Evolutionary conservation across 2,797 vertebrate species (phyloP).

Genomic region (Pangasius larnaudii): DNA sequence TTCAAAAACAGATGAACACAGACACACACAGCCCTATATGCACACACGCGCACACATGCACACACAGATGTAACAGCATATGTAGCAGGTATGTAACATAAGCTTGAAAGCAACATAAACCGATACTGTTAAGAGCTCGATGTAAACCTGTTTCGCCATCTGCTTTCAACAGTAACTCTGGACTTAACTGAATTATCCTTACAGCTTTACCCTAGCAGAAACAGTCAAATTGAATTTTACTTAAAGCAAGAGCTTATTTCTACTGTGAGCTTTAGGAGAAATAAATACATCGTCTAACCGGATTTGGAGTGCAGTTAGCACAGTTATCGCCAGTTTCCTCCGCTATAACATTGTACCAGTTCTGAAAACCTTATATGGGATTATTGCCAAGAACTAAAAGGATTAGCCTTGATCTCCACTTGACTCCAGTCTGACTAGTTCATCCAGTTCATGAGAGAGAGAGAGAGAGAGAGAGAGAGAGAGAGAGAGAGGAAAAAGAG

Average conservation of each 20-base stretch:
- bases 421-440: slow-evolving; percentile 49
- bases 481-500: not conserved
- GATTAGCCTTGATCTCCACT: slow-evolving; percentile 48
- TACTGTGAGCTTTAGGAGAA: not conserved
- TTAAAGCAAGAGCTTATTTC: slow-evolving; percentile 11
- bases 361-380: slow-evolving; percentile 21
- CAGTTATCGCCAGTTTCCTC: not conserved
- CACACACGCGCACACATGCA: not conserved
- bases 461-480: too few relatives aligned
- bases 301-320: not conserved
- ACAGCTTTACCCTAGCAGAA: not conserved
- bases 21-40: too few relatives aligned
- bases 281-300: slow-evolving; percentile 23
- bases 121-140: not conserved
- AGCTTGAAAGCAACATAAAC: slow-evolving; percentile 12
- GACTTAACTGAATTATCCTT: slow-evolving; percentile 5
- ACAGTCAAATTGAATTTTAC: not conserved
- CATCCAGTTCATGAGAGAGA: slow-evolving; percentile 26
- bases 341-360: not conserved
- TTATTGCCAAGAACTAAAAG: slow-evolving; percentile 31
- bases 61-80: slow-evolving; percentile 24
- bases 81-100: slow-evolving; percentile 2
- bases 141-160: slow-evolving; percentile 21
- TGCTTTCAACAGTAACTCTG: slow-evolving; percentile 10
- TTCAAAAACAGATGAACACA: not conserved